Percentiles rank a stretch among this genome's conserved stretches.
phyloP scores from a whole-genome alignment of 2,888 invertebrate species.

The Netelia fuscicornis region DNA sequence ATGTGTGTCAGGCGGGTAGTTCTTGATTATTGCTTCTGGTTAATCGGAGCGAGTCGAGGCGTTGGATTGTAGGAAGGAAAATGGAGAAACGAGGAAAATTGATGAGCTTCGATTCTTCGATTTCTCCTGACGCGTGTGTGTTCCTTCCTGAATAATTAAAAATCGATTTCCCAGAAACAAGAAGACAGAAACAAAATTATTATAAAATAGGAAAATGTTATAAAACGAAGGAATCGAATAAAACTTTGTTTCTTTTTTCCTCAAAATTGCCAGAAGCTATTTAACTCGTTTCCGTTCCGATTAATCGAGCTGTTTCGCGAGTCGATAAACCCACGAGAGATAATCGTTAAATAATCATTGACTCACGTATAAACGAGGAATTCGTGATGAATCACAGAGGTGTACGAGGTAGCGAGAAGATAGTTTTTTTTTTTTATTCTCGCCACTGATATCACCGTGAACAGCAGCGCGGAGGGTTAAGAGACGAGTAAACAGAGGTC shows the following conservation, averaged over 20 bases:
- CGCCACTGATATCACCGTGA: constrained; percentile 12
- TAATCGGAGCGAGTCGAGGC: constrained; percentile 43
- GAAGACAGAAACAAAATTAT: too few relatives aligned
- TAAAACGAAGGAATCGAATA: too few relatives aligned
- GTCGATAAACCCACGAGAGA: neutral
- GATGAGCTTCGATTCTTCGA: too few relatives aligned
- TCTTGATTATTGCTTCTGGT: constrained; percentile 12
- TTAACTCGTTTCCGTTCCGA: too few relatives aligned
- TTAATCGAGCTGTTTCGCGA: neutral
- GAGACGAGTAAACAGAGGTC: constrained; percentile 15
- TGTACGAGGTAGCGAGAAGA: neutral
- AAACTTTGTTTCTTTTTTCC: neutral
- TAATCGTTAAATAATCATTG: constrained; percentile 20
- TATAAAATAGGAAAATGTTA: too few relatives aligned
- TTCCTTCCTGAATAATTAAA: too few relatives aligned
- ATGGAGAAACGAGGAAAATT: neutral
- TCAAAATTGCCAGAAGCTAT: too few relatives aligned
- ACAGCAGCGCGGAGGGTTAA: neutral
- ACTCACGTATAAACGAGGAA: neutral
- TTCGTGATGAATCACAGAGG: constrained; percentile 27
- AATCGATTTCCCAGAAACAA: too few relatives aligned
- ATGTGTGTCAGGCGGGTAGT: constrained; percentile 52
- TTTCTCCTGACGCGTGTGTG: too few relatives aligned
- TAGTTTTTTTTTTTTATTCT: neutral
- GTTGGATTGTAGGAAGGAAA: neutral